Evolutionary conservation across 2,797 vertebrate species (phyloP), one percentile per base, ranked within the genome.

Genomic region (Coluber constrictor): DNA sequence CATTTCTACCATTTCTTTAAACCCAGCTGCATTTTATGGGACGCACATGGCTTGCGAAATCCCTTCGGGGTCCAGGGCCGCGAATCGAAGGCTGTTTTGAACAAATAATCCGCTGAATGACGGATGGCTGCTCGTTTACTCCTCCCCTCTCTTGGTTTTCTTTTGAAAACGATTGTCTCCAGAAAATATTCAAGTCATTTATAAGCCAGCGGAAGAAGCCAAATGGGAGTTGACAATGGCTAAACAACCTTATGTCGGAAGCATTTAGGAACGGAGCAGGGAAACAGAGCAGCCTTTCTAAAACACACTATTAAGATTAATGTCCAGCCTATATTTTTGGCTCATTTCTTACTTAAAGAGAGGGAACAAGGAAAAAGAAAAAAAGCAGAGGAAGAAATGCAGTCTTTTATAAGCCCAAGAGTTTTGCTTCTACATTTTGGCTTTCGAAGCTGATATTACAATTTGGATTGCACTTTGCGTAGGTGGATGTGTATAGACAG

Each of bases 201-300:
- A 79, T 93, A 32, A 94, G 90, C 25, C 92, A 60, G 59, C n/a
- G 66, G 88, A 92, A 94, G 87, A 93, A 0, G 11, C 88, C 90
- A 95, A 95, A 94, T n/a, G 93, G 90, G 60, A 43, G n/a, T n/a
- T 91, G 89, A 79, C 89, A 90, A 70, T 27, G 29, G 89, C 89
- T 63, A 86, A 93, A 93, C 25, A 12, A 0, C 0, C 37, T 63
- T 32, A 93, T 89, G 90, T 16, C 37, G 63, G 60, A 94, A 90
- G 8, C 89, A 70, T 94, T 95, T 92, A 92, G 90, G 66, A 51
- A 51, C 79, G 90, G 63, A 59, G 63, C 32, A 92, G 88, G 92
- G 92, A 92, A 93, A 87, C 92, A 92, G 55, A 16, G 86, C 56
- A 90, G 32, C 29, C 37, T 93, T 90, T 54, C 74, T 25, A 27